Base-by-base conservation (phyloP, 2,888 invertebrate species). In the Chesias legatella region DNA sequence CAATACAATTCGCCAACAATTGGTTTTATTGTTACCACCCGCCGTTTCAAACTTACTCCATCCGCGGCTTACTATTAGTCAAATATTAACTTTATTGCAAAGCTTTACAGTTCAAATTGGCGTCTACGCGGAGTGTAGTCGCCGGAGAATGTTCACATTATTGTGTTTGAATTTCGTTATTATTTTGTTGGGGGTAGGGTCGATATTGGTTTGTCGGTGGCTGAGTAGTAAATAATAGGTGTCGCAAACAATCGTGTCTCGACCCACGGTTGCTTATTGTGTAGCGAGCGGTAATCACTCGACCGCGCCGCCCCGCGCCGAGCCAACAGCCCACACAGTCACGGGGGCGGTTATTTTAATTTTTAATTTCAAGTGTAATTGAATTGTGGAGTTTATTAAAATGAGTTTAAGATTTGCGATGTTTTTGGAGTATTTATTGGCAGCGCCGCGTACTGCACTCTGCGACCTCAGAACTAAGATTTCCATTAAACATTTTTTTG, bases 21-120 rank as follows among this genome's bases (percentile, higher is more conserved):
- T 71, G 82, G 67, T 74, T 79, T 81, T 76, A 81, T 83, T 83
- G 83, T 83, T 81, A 80, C 84, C 84, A 76, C 84, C 84, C 84
- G 84, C 73, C 73, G 83, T 60, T 71, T 71, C 71, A 73, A 76
- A 79, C 73, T 81, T 76, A 69, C 44, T 44, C 46, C 51, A 45
- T 49, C 41, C 31, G 27, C 31, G 28, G 32, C 24, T 31, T 65
- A 35, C 11, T 6, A 9, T 10, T 30, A 35, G 41, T 35, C 48
- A 31, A 58, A 53, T 56, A 43, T 54, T 36, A 46, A 56, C 58
- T 60, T 46, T 62, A 61, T 28, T 26, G 1, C 6, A 11, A 40
- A 21, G 8, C 8, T 10, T 25, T 60, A 63, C 45, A 57, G 59
- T 59, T 45, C 48, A 48, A 39, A 62, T 57, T 68, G 10, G 28